Conservation (phyloP, 1,140 invertebrate genomes). For the Mercenaria mercenaria region DNA sequence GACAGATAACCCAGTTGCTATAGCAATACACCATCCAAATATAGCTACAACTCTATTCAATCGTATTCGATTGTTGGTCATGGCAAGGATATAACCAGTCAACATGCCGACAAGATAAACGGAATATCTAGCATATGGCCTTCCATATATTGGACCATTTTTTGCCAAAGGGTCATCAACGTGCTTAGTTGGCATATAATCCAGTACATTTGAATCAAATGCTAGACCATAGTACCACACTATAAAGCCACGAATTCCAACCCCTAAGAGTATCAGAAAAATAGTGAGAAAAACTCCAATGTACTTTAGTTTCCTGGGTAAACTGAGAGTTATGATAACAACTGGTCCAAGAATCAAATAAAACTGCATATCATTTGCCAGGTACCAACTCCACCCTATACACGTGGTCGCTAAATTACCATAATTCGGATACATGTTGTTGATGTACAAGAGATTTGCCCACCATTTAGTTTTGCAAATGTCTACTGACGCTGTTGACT, state of each 20-base stretch:
- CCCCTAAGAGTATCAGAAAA: not conserved
- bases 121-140: not conserved
- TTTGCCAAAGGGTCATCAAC: not conserved
- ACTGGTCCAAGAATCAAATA: too few species aligned
- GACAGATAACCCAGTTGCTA: not conserved
- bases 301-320: not conserved
- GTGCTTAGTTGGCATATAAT: too few species aligned
- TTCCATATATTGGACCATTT: not conserved
- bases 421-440: conserved; percentile 39
- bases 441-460: too few species aligned
- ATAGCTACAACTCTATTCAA: not conserved
- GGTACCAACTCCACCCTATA: too few species aligned
- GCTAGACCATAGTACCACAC: conserved; percentile 4
- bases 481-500: too few species aligned
- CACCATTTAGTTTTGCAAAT: too few species aligned
- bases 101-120: conserved; percentile 26
- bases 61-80: not conserved
- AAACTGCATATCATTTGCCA: too few species aligned
- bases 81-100: not conserved
- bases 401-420: conserved; percentile 87
- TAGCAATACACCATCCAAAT: not conserved
- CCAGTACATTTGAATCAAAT: too few species aligned
- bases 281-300: not conserved
- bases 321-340: too few species aligned
- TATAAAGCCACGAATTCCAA: not conserved